Evolutionary conservation across 2,888 invertebrate genomes (phyloP), one percentile per base, ranked within the genome.

Genomic region (Mythimna ferrago): DNA sequence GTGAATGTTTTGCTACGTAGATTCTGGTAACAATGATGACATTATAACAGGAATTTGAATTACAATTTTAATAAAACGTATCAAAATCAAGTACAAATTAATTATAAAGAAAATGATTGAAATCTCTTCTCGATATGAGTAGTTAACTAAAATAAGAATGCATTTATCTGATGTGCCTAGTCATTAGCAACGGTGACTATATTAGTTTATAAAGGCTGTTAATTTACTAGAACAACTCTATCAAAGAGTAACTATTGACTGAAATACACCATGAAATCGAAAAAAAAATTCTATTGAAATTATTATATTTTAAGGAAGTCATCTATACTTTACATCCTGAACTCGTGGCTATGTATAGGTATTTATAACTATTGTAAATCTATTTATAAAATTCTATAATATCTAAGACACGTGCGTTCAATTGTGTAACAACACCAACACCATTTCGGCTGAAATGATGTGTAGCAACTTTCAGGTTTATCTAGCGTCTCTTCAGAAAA

Each of bases 321-420:
- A n/a, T 60, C 41, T 64, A 54, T 70, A 69, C 9, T n/a, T 38
- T 63, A 54, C 32, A 60, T 77, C 21, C 54, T 48, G 38, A 73
- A 66, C 21, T 63, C 60, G 61, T 62, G 26, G 65, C 57, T 48
- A 60, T 79, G 64, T 80, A 78, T 48, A 58, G n/a, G 41, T 35
- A 74, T 54, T 51, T 78, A 75, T 51, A 56, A 63, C 65, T 76
- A 77, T 78, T 85, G 76, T 78, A 73, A 73, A 80, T 76, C 80
- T 84, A 84, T 76, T 81, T 82, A 83, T 79, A 86, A 82, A 80
- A 80, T 62, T 68, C 80, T 81, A 78, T 74, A 74, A 78, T 72
- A 81, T 76, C 83, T 83, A 86, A 82, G 85, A 86, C 83, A 84
- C 85, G 83, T 86, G 86, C 83, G 78, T 82, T 79, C 67, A 74